phyloP scores from a whole-genome alignment of 2,113 vertebrate genomes.

The Enhydra lutris region DNA sequence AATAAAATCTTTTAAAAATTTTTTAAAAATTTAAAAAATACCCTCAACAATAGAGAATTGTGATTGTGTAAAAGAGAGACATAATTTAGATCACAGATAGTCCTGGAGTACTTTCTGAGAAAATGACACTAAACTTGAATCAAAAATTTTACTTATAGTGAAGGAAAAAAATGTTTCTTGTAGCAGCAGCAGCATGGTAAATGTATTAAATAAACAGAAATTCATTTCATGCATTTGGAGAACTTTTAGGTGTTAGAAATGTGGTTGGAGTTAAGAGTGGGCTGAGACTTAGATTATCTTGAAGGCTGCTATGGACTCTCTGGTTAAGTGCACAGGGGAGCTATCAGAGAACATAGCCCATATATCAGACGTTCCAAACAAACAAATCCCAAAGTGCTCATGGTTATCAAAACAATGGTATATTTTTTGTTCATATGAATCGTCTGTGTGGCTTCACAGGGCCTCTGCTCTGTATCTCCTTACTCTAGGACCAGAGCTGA shows the following conservation, averaged over 20 bases:
- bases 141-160: background rate
- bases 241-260: background rate
- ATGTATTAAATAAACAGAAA: background rate
- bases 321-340: background rate
- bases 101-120: background rate
- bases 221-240: background rate
- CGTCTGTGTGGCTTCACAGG: background rate
- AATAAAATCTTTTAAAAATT: background rate
- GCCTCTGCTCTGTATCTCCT: background rate
- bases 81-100: background rate
- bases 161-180: background rate
- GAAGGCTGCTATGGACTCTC: background rate
- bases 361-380: background rate
- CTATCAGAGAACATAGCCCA: no score
- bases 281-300: background rate
- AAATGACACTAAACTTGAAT: background rate
- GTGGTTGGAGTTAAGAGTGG: background rate
- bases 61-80: background rate
- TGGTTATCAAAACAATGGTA: background rate
- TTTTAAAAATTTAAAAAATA: background rate
- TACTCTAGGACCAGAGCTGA: background rate
- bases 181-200: background rate
- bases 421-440: background rate
- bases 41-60: background rate
- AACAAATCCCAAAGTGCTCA: background rate